phyloP scores from a whole-genome alignment of 2,888 invertebrate genomes.

The Cheilosia pagana region DNA sequence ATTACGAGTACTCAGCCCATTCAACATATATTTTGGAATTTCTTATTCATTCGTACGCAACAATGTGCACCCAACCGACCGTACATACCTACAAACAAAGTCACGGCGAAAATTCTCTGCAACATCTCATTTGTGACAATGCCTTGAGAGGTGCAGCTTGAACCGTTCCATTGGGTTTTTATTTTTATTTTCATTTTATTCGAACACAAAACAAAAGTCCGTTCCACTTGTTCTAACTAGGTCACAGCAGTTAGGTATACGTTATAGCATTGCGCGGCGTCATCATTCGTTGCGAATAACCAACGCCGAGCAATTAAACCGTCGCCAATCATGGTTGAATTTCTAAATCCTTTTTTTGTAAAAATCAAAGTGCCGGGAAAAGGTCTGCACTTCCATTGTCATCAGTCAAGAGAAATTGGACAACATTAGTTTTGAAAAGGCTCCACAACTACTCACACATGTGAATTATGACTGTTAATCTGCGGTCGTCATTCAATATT shows the following conservation, averaged over 20 bases:
- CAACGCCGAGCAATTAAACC: neutral
- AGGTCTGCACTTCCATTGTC: neutral
- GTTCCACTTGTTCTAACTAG: constrained; percentile 63
- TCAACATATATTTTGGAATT: neutral
- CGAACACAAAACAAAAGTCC: constrained; percentile 36
- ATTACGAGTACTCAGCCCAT: too few species aligned
- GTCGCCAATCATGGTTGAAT: neutral
- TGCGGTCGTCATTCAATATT: constrained; percentile 1
- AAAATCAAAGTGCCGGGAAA: too few species aligned
- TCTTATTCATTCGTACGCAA: constrained; percentile 15
- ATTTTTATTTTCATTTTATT: constrained; percentile 15
- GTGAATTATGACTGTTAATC: neutral
- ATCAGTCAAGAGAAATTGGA: neutral
- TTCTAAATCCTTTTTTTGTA: neutral
- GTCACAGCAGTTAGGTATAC: constrained; percentile 38
- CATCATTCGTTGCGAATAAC: neutral
- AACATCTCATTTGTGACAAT: constrained; percentile 27
- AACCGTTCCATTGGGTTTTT: constrained; percentile 33
- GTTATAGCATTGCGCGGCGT: neutral
- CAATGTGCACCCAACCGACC: neutral
- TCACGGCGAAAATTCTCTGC: constrained; percentile 2
- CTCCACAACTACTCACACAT: neutral
- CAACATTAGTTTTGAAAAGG: neutral
- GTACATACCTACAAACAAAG: neutral
- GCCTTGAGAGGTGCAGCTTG: constrained; percentile 52